Conservation (phyloP, 2,797 vertebrate species). For the Malacoraja senta region DNA sequence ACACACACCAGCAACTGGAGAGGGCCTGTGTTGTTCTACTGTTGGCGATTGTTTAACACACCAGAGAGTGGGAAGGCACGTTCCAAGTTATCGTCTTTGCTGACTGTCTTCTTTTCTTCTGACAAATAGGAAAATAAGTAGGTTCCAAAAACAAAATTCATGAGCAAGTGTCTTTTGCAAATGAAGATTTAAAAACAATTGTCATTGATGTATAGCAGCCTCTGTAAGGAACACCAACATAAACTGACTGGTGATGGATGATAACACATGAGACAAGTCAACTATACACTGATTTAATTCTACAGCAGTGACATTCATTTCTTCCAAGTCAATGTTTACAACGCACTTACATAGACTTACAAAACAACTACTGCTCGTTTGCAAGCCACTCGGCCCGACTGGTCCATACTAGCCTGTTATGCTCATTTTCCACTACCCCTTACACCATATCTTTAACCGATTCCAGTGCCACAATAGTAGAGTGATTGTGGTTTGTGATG, state of each 20-base stretch:
- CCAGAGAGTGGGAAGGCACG: neutral
- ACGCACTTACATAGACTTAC: neutral
- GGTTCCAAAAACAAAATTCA: neutral
- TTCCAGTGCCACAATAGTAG: neutral
- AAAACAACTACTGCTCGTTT: neutral
- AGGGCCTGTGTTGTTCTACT: neutral
- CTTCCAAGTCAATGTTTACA: neutral
- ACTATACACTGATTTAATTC: neutral
- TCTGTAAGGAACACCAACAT: neutral
- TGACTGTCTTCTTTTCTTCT: neutral
- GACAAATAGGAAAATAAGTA: neutral
- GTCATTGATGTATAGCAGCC: slow-evolving; percentile 22
- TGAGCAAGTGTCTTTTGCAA: neutral
- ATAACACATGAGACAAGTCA: neutral
- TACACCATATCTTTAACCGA: neutral
- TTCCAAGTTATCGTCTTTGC: neutral
- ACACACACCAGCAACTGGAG: neutral
- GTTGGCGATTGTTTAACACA: neutral
- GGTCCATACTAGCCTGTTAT: neutral
- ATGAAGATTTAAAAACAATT: slow-evolving; percentile 21
- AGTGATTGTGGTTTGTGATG: too few relatives aligned
- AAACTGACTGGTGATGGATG: neutral
- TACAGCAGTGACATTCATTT: neutral
- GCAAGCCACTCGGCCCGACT: neutral
- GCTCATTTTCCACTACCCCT: neutral